phyloP scores from a whole-genome alignment of 1,140 invertebrate genomes.

The Drosophila paulistorum region DNA sequence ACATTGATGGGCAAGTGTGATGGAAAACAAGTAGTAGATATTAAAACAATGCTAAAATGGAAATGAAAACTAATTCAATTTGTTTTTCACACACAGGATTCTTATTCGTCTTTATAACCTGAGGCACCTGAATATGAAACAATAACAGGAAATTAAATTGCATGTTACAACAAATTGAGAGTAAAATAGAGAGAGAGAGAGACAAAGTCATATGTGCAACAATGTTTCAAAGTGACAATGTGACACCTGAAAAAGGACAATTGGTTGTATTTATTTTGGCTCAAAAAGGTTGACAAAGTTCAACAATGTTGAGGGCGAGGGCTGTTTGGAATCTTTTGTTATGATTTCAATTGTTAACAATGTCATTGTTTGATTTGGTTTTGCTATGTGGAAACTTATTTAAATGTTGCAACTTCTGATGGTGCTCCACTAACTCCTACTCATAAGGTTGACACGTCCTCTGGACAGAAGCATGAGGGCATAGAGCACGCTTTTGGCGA shows the following conservation, averaged over 20 bases:
- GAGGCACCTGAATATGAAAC: background rate
- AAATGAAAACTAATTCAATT: conserved; percentile 5
- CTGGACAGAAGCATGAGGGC: background rate
- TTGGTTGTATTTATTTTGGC: conserved; percentile 14
- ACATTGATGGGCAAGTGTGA: too few relatives aligned
- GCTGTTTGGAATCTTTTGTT: background rate
- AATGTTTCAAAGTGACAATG: conserved; percentile 17
- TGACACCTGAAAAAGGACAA: conserved; percentile 25
- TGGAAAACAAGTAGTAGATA: too few relatives aligned
- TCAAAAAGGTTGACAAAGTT: conserved; percentile 35
- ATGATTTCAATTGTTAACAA: background rate
- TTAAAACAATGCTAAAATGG: background rate
- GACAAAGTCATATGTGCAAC: background rate
- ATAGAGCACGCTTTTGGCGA: conserved; percentile 59
- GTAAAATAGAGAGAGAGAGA: background rate
- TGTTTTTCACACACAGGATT: background rate
- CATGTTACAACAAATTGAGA: conserved; percentile 36
- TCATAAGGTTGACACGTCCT: conserved; percentile 44
- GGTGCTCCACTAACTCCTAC: conserved; percentile 13
- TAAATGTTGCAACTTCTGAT: conserved; percentile 51
- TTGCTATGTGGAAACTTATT: conserved; percentile 47
- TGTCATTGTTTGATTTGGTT: conserved; percentile 22
- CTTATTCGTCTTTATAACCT: background rate
- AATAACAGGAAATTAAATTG: conserved; percentile 70
- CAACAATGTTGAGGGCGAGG: conserved; percentile 18